Evolutionary conservation across 1,140 invertebrate species (phyloP), one percentile per base, ranked within the genome.

Genomic region (Drosophila yakuba): DNA sequence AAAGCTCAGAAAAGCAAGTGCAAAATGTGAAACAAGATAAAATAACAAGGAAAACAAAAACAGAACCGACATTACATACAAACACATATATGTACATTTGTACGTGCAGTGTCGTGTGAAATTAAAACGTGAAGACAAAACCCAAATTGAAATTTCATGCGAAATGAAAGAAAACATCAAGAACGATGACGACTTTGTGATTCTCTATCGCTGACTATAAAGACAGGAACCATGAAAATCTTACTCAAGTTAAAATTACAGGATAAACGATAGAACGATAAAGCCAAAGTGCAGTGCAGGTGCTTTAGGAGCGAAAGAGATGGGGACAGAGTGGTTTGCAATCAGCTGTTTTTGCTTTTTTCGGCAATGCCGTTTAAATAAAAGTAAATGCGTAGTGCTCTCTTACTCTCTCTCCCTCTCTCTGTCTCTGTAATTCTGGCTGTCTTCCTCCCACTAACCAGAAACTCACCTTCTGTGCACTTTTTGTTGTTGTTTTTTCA

Each of bases 321-420:
- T 11, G 38, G 47, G 28, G 35, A 54, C 60, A 43, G 51, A 39
- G 50, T 43, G 43, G 57, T 54, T 64, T 73, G 52, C 39, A 76
- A 44, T 79, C 83, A 88, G 83, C 78, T 88, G 83, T 82, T 77
- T 44, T 11, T 47, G 20, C 8, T 55, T 35, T 23, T 32, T 63
- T 36, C 43, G 51, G 58, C 56, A 62, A 69, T 11, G 44, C 66
- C 54, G 55, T 61, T 66, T 32, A 58, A 76, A 66, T 50, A 78
- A 59, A 61, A 45, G 54, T 51, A 51, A 50, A 75, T 67, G 54
- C 50, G 47, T 51, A 55, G 36, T 55, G 41, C 14, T 5, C 43
- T 43, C 48, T 25, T 36, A 17, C 11, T 35, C 17, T 41, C 14
- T 20, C 10, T 5, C 25, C 15, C 12, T 8, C 47, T 36, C 41